Evolutionary conservation across 1,140 invertebrate species (phyloP).

Genomic region (Dufourea novaeangliae): DNA sequence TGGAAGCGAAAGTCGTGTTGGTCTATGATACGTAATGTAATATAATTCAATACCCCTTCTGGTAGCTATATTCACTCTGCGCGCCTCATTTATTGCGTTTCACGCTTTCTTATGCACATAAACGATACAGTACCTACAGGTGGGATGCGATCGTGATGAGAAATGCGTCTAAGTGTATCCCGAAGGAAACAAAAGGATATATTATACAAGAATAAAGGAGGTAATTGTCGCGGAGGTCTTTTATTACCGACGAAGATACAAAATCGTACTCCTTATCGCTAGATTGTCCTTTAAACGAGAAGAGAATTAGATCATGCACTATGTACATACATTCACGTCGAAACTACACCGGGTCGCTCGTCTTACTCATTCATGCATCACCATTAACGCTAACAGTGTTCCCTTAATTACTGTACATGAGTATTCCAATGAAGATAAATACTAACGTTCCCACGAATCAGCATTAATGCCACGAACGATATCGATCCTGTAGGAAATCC

Average conservation of each 20-base stretch:
- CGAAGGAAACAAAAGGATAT: too few relatives aligned
- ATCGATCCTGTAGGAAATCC: not conserved
- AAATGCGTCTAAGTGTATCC: too few relatives aligned
- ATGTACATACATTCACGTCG: not conserved
- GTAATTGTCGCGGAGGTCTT: not conserved
- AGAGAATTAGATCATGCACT: not conserved
- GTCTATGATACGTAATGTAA: not conserved
- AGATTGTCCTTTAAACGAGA: not conserved
- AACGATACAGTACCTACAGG: too few relatives aligned
- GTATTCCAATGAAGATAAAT: too few relatives aligned
- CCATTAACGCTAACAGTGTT: not conserved
- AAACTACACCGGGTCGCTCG: not conserved
- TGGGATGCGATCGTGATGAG: too few relatives aligned
- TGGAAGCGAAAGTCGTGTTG: not conserved
- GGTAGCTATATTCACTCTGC: not conserved
- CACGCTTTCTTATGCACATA: too few relatives aligned
- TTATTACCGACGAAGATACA: conserved; percentile 13
- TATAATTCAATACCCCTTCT: not conserved
- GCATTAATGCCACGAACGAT: not conserved
- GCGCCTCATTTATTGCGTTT: not conserved
- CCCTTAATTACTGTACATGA: not conserved
- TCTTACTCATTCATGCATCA: not conserved
- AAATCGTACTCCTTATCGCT: not conserved
- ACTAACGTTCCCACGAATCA: not conserved
- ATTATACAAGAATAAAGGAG: not conserved